Base-by-base conservation (phyloP, 2,888 invertebrate species). In the Germaria angustata region DNA sequence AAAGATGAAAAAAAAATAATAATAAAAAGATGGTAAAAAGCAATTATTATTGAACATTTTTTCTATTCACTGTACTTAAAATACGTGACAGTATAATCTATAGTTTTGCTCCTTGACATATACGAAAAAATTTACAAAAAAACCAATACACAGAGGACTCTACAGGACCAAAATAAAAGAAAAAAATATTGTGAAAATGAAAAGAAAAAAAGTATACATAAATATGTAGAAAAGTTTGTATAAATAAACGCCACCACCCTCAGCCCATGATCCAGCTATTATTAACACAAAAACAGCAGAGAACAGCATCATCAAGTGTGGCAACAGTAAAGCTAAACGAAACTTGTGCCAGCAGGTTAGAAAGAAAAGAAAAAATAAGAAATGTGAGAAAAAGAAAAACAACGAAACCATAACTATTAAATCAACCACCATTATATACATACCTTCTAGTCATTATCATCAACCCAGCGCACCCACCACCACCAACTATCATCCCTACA, bases 71-170 rank as follows among this genome's bases (percentile, higher is more conserved):
- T 39, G 39, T 57, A 49, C 65, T 79, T 71, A 65, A 71, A 71
- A 65, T 79, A 79, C 65, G 72, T 79, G 79, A 79, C 79, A 80
- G 66, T 68, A 80, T 80, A 80, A 80, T 80, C 72, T 73, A 79
- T 79, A 80, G 79, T 80, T 80, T 68, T 80, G 66, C 66, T 80
- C 72, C 79, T 73, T 73, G 72, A 72, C 72, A 80, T 66, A 73
- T 44, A 53, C 66, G 13, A 66, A 59, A 51, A 41, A 57, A 46
- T 57, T 39, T n/a, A 11, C 34, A 28, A 41, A 69, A 68, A 59
- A 36, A n/a, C 7, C 20, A 28, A 49, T 44, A 69, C 51, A 61
- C 68, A 41, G 28, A 66, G 68, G 76, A 77, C 68, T 51, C 24
- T 11, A 34, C 49, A 51, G 68, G 41, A 68, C 32, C 41, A 53